phyloP scores from a whole-genome alignment of 1,140 invertebrate species.

The Drosophila mojavensis region DNA sequence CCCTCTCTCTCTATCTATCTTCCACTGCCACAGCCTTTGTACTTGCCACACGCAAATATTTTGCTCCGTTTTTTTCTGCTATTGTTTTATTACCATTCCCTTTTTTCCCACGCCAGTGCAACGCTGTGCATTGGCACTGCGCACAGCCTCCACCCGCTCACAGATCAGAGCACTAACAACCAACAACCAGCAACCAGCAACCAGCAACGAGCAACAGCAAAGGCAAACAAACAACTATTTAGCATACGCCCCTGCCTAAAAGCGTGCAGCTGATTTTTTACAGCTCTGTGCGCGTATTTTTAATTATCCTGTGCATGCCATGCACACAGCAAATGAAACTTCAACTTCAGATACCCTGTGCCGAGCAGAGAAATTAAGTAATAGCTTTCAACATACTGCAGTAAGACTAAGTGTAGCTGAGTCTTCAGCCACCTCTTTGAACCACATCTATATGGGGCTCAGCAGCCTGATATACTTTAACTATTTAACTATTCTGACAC shows the following conservation, averaged over 20 bases:
- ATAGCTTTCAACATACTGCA: too few relatives aligned
- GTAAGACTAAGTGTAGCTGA: too few relatives aligned
- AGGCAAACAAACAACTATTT: conserved; percentile 3
- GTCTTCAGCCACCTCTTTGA: too few relatives aligned
- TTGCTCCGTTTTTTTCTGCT: conserved; percentile 3
- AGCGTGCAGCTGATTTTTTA: conserved; percentile 36
- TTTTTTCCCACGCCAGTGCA: background rate
- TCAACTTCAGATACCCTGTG: background rate
- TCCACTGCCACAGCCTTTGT: background rate
- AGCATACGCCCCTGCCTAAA: conserved; percentile 43
- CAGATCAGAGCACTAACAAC: background rate
- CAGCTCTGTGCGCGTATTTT: conserved; percentile 51
- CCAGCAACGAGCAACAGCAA: background rate
- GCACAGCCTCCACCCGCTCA: background rate
- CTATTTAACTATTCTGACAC: too few relatives aligned
- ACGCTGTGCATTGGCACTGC: conserved; percentile 11
- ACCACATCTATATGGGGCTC: too few relatives aligned
- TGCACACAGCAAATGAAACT: conserved; percentile 12
- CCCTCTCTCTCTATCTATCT: background rate
- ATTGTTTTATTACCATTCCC: background rate
- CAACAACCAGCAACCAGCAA: background rate
- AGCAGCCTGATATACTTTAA: too few relatives aligned
- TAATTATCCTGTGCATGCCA: conserved; percentile 57
- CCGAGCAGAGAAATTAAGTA: background rate
- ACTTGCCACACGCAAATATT: conserved; percentile 1